These are phyloP conservation scores for Rhyacophila evoluta DNA, from an alignment of 2,888 invertebrate genomes.

Conservation along the genomic window DNA sequence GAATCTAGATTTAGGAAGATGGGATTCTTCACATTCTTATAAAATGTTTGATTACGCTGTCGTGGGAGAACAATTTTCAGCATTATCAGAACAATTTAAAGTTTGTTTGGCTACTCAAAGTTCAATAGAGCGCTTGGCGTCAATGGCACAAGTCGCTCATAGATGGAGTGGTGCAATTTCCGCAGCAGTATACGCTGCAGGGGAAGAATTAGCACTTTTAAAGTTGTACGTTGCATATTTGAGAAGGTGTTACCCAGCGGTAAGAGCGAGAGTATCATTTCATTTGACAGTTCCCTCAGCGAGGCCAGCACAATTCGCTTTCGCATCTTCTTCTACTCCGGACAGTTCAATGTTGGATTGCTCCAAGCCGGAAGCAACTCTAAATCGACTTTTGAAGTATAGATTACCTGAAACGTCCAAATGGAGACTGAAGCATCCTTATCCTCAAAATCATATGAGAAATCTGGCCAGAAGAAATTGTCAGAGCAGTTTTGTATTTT, in stretches of 20 bases:
- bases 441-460: slow-evolving; percentile 91
- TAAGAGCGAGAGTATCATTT: slow-evolving; percentile 80
- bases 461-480: slow-evolving; percentile 90
- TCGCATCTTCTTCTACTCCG: slow-evolving; percentile 70
- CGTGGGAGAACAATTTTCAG: slow-evolving; percentile 75
- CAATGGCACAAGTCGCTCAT: slow-evolving; percentile 81
- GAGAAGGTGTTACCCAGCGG: slow-evolving; percentile 78
- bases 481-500: slow-evolving; percentile 82
- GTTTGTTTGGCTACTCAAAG: slow-evolving; percentile 88
- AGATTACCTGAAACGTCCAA: slow-evolving; percentile 74
- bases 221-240: slow-evolving; percentile 82
- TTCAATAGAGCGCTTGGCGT: slow-evolving; percentile 84
- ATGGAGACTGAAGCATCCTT: slow-evolving; percentile 82
- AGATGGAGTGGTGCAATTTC: slow-evolving; percentile 92
- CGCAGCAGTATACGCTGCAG: slow-evolving; percentile 82
- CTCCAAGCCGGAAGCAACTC: slow-evolving; percentile 74
- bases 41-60: slow-evolving; percentile 80
- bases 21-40: slow-evolving; percentile 79
- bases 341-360: slow-evolving; percentile 71
- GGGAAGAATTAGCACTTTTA: slow-evolving; percentile 80
- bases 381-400: slow-evolving; percentile 72
- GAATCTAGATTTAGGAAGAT: slow-evolving; percentile 77
- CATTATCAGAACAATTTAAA: slow-evolving; percentile 70
- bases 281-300: slow-evolving; percentile 80
- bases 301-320: slow-evolving; percentile 72